Evolutionary conservation across 2,797 vertebrate genomes (phyloP).

Genomic region (Galago senegalensis): DNA sequence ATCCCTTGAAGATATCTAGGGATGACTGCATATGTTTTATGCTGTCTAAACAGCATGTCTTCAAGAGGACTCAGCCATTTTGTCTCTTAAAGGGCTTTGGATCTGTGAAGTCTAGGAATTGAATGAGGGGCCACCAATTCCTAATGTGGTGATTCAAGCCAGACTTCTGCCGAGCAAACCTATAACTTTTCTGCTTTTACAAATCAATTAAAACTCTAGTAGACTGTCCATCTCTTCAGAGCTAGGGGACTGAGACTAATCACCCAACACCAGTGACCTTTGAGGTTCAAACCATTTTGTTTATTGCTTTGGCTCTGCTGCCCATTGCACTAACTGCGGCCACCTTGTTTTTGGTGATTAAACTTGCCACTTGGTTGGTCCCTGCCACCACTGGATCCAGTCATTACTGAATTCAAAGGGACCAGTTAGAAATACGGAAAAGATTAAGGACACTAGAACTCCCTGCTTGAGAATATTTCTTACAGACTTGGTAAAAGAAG

Average conservation of each 20-base stretch:
- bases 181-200: constrained; percentile 9
- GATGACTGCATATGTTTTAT: not conserved
- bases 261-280: not conserved
- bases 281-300: not conserved
- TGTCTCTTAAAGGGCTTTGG: constrained; percentile 39
- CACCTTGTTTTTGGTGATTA: not conserved
- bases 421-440: not conserved
- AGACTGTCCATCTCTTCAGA: not conserved
- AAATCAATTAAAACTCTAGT: not conserved
- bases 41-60: not conserved
- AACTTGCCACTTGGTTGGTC: not conserved
- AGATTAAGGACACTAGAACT: not conserved
- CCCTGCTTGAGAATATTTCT: not conserved
- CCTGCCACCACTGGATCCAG: not conserved
- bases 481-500: not conserved
- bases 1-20: not conserved
- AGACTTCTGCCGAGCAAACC: not conserved
- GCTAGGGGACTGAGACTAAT: not conserved
- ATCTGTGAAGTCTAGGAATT: not conserved
- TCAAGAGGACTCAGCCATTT: not conserved
- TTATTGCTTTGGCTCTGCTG: not conserved
- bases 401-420: not conserved
- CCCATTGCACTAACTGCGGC: not conserved
- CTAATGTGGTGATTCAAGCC: not conserved
- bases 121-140: not conserved